These are phyloP conservation scores for Eumeta japonica DNA, from an alignment of 1,140 invertebrate species.

Conservation along the genomic window DNA sequence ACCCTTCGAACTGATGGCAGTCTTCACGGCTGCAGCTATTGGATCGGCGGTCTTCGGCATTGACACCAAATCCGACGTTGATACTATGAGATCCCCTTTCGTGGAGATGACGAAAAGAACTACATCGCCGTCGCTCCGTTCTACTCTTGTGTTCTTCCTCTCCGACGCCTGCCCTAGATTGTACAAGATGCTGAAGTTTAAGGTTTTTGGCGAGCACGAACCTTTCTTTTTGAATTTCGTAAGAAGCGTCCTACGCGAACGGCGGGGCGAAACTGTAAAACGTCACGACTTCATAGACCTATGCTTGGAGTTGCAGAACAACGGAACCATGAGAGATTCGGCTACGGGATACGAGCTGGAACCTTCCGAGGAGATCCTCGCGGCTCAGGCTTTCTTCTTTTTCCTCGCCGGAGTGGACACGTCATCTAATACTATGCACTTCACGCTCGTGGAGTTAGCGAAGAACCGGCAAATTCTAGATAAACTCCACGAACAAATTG, in stretches of 20 bases:
- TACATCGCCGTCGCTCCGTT: neutral
- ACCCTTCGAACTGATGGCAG: neutral
- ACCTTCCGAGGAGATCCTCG: constrained; percentile 26
- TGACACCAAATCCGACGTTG: constrained; percentile 15
- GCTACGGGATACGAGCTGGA: constrained; percentile 20
- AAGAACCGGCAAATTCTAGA: constrained; percentile 56
- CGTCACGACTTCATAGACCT: constrained; percentile 28
- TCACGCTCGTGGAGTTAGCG: constrained; percentile 50
- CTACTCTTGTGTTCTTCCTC: constrained; percentile 15
- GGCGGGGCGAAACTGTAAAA: constrained; percentile 16
- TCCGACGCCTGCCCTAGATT: constrained; percentile 5
- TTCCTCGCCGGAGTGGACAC: constrained; percentile 64
- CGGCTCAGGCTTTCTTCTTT: constrained; percentile 45
- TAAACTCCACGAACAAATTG: constrained; percentile 59
- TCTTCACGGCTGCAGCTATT: constrained; percentile 13
- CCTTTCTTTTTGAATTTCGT: constrained; percentile 23
- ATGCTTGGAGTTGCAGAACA: constrained; percentile 21
- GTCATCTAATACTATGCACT: constrained; percentile 54
- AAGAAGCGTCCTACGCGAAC: constrained; percentile 17
- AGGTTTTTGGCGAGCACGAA: constrained; percentile 20
- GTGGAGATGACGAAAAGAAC: constrained; percentile 6
- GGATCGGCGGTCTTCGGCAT: constrained; percentile 23
- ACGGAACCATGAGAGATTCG: constrained; percentile 16
- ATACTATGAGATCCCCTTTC: constrained; percentile 31
- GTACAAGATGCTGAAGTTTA: constrained; percentile 15